Evolutionary conservation across 2,113 vertebrate species (phyloP).

Genomic region (Oreotragus oreotragus): DNA sequence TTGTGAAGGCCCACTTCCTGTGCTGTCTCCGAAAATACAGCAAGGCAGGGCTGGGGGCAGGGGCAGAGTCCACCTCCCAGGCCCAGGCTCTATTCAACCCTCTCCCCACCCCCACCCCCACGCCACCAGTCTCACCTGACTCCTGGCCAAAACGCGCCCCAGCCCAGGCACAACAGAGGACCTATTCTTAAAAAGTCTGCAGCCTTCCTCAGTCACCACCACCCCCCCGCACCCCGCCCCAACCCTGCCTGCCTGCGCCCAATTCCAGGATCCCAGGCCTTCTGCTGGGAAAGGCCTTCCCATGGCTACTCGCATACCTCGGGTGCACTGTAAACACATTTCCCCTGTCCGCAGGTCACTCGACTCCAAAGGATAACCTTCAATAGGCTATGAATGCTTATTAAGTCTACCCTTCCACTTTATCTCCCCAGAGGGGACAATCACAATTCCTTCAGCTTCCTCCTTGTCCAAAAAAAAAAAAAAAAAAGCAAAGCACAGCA

Average conservation of each 20-base stretch:
- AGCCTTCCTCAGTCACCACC: neutral
- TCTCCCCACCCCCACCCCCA: neutral
- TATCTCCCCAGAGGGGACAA: neutral
- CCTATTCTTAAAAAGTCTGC: slow-evolving; percentile 50
- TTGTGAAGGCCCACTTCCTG: slow-evolving; percentile 80
- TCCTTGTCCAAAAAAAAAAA: neutral
- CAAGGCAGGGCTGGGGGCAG: neutral
- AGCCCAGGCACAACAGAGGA: slow-evolving; percentile 41
- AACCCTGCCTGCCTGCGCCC: neutral
- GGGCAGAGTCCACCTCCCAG: neutral
- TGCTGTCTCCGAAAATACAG: slow-evolving; percentile 73
- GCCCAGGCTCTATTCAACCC: neutral
- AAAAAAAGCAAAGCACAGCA: slow-evolving; percentile 18
- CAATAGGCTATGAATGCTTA: neutral
- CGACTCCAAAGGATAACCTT: slow-evolving; percentile 32
- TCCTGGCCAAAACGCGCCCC: slow-evolving; percentile 21
- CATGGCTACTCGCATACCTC: neutral
- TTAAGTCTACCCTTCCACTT: neutral
- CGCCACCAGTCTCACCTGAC: neutral
- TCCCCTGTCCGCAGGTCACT: neutral
- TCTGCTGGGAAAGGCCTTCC: slow-evolving; percentile 23
- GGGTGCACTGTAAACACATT: neutral
- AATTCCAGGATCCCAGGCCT: slow-evolving; percentile 37
- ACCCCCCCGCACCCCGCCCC: no score
- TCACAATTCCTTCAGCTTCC: slow-evolving; percentile 25